phyloP scores from a whole-genome alignment of 2,888 invertebrate genomes.

The Eumerus sabulonum region DNA sequence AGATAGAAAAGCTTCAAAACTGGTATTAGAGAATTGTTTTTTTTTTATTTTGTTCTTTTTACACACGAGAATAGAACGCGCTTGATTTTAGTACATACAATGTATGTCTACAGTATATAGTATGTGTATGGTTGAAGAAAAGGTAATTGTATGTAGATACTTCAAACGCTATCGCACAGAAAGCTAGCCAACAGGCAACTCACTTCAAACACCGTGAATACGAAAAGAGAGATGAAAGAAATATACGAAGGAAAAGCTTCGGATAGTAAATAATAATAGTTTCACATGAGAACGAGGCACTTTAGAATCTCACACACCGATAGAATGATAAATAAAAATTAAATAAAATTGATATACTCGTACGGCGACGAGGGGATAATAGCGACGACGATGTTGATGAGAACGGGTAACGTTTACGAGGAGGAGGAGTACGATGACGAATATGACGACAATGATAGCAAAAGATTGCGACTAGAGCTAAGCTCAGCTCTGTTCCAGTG shows the following conservation, averaged over 20 bases:
- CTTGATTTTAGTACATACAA: slow-evolving; percentile 33
- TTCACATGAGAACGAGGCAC: slow-evolving; percentile 59
- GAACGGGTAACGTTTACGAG: too few species aligned
- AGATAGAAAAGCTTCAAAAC: slow-evolving; percentile 54
- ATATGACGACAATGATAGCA: slow-evolving; percentile 18
- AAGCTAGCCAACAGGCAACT: slow-evolving; percentile 45
- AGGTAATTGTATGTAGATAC: slow-evolving; percentile 56
- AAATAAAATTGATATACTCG: background rate
- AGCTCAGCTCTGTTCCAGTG: slow-evolving; percentile 31
- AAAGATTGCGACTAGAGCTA: too few species aligned
- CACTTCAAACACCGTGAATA: slow-evolving; percentile 29
- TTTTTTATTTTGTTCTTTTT: too few species aligned
- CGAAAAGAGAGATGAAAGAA: slow-evolving; percentile 5
- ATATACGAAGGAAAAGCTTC: slow-evolving; percentile 33
- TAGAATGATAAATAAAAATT: slow-evolving; percentile 15
- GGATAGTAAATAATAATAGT: slow-evolving; percentile 63
- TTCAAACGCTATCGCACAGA: slow-evolving; percentile 51
- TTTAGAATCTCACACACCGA: slow-evolving; percentile 54
- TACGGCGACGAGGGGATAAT: background rate
- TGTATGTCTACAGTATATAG: too few species aligned
- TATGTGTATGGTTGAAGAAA: slow-evolving; percentile 29
- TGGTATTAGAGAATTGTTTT: slow-evolving; percentile 59
- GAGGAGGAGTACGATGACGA: slow-evolving; percentile 32
- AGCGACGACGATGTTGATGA: too few species aligned
- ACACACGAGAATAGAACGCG: slow-evolving; percentile 44